Evolutionary conservation across 2,888 invertebrate genomes (phyloP).

Genomic region (Cephus spinipes): DNA sequence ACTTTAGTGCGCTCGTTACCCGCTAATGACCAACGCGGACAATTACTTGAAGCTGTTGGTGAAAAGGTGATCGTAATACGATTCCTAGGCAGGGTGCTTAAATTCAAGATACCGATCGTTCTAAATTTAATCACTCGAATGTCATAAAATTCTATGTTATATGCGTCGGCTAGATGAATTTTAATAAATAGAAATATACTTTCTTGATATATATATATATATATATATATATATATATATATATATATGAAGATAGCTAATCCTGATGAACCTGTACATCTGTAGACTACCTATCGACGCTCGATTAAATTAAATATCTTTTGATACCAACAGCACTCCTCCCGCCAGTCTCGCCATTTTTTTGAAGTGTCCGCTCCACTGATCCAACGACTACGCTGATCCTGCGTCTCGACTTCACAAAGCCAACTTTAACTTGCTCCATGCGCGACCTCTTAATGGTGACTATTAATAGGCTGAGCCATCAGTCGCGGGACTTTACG

Average conservation of each 20-base stretch:
- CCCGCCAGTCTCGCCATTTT: constrained; percentile 47
- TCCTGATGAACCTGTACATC: neutral
- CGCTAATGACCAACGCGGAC: neutral
- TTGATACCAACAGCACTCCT: neutral
- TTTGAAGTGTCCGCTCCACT: constrained; percentile 50
- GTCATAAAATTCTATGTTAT: neutral
- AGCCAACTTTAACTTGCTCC: neutral
- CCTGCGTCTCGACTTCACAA: constrained; percentile 21
- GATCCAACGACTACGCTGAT: constrained; percentile 41
- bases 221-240: neutral
- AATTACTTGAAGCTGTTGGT: neutral
- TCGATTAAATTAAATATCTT: neutral
- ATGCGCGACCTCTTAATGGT: neutral
- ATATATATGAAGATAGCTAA: neutral
- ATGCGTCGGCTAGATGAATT: neutral
- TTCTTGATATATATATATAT: neutral
- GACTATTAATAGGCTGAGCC: constrained; percentile 8
- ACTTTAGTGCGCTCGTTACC: neutral
- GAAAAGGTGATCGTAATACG: neutral
- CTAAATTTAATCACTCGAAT: neutral
- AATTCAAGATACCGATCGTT: neutral
- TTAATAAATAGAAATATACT: neutral
- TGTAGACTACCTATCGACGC: neutral
- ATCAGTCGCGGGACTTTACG: constrained; percentile 1
- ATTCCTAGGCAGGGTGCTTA: neutral